A percentile compares a stretch with the other conserved stretches of the same genome.
Evolutionary conservation across 30 jellyfish, hydroid and myxozoan genomes (phyloP).

Genomic region (Aurelia aurita): DNA sequence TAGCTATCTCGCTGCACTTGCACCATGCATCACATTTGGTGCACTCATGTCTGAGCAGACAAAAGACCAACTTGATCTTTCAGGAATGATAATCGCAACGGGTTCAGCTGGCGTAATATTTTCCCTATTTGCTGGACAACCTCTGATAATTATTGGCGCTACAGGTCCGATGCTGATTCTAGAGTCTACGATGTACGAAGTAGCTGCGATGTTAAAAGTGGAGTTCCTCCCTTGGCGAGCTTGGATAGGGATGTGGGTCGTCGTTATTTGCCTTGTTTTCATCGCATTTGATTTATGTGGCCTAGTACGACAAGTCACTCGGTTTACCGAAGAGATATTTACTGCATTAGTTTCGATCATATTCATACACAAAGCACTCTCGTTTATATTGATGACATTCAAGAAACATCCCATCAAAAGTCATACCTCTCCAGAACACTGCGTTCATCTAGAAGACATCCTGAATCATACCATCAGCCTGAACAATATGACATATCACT

Average conservation of each 20-base stretch:
- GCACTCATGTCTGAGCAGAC: constrained; percentile 84
- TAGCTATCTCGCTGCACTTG: constrained; percentile 79
- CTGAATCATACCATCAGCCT: constrained; percentile 4
- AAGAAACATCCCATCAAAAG: constrained; percentile 39
- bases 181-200: constrained; percentile 75
- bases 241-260: constrained; percentile 93
- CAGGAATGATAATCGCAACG: constrained; percentile 86
- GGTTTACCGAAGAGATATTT: constrained; percentile 88
- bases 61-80: constrained; percentile 67
- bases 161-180: constrained; percentile 89
- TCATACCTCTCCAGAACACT: neutral
- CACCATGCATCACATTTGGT: constrained; percentile 91
- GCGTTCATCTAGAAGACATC: neutral
- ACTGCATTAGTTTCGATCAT: constrained; percentile 84
- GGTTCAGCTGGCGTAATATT: constrained; percentile 77
- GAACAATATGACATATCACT: constrained; percentile 10
- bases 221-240: constrained; percentile 91
- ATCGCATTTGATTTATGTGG: constrained; percentile 79
- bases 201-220: constrained; percentile 55
- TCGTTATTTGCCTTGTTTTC: constrained; percentile 64
- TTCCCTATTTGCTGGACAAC: constrained; percentile 89
- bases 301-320: constrained; percentile 81
- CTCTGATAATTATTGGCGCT: constrained; percentile 85
- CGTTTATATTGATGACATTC: constrained; percentile 32
- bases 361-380: constrained; percentile 75